Base-by-base conservation (phyloP, 2,888 invertebrate genomes). In the Dicycla oo region DNA sequence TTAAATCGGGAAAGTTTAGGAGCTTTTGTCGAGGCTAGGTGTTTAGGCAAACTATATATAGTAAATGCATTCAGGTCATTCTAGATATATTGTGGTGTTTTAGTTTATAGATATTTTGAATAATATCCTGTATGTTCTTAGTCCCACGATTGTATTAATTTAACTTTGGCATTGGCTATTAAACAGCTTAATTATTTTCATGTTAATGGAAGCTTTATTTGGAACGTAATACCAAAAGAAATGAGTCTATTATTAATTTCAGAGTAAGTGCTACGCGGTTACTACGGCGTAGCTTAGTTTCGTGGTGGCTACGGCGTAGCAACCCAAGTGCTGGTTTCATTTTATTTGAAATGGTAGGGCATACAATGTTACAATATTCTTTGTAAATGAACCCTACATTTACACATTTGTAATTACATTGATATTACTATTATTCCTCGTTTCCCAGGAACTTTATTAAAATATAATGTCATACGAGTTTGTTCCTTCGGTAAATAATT, bases 1-100 rank as follows among this genome's bases (percentile, higher is more conserved):
- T 43, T 51, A 60, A 60, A 67, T 51, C 67, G 57, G 26, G 7
- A 56, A 68, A 64, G 63, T 73, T 66, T 54, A 58, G 34, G 54
- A 64, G 69, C 80, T 67, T 66, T 63, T 47, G 58, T 60, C 30
- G 54, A 26, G 30, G 43, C 34, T 69, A 30, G 49, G 43, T 58
- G 54, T 62, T 82, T 66, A 66, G 65, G 11, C 15, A 58, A 73
- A 67, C 34, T 73, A 69, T 70, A 30, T 68, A 68, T 79, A 70
- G 54, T 72, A 23, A 57, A 78, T 71, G 61, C 49, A 58, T 78
- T 54, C 3, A 58, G 45, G 65, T 57, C 23, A n/a, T 38, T 71
- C 15, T 51, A 45, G n/a, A 61, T 64, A 57, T n/a, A 45, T 15
- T 1, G 2, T 23, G 30, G 5, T 38, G 3, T 49, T 54, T 53